phyloP scores from a whole-genome alignment of 1,140 invertebrate genomes.

The Brachionus sp. region DNA sequence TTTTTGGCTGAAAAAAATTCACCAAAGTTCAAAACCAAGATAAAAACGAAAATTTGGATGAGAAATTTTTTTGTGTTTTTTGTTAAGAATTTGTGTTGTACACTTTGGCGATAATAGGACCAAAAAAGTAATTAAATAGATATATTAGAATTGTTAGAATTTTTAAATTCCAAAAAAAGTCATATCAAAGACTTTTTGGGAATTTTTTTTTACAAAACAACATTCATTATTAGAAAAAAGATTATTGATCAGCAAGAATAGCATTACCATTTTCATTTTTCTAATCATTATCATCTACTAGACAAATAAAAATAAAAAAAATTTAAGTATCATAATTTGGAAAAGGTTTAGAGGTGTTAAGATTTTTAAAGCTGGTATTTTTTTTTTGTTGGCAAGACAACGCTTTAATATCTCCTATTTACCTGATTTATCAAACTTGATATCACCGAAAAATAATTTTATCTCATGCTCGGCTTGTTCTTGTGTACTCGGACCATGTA shows the following conservation, averaged over 20 bases:
- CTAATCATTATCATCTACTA: not conserved
- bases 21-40: not conserved
- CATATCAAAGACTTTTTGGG: not conserved
- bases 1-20: not conserved
- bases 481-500: constrained; percentile 53
- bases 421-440: constrained; percentile 54
- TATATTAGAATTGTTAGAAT: not conserved
- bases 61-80: not conserved
- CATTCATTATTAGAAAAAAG: not conserved
- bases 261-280: not conserved
- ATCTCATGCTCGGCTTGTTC: constrained; percentile 52
- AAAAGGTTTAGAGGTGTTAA: not conserved
- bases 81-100: not conserved
- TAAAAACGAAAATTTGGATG: not conserved
- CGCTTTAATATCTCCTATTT: not conserved
- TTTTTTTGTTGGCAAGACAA: not conserved
- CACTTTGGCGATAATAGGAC: not conserved
- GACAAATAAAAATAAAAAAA: not conserved
- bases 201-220: not conserved
- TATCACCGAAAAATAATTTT: constrained; percentile 54
- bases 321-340: not conserved
- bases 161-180: not conserved
- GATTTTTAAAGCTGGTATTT: not conserved
- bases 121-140: not conserved
- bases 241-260: not conserved